Conservation (phyloP, 1,140 invertebrate species). For the Megathymus violae region DNA sequence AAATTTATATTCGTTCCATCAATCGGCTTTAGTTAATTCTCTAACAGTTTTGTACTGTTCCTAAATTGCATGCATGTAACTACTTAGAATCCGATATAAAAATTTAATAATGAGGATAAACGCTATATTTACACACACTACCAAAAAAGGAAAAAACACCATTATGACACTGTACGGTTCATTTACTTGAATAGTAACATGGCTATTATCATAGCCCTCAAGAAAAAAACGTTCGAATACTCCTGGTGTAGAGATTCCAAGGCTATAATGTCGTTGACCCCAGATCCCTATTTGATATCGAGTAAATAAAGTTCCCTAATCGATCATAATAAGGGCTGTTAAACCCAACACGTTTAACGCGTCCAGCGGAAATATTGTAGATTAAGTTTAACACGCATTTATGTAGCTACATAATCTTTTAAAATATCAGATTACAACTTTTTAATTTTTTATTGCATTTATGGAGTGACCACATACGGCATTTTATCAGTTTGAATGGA, state of each 20-base stretch:
- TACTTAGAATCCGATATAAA: neutral
- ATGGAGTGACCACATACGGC: too few relatives aligned
- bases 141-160: too few relatives aligned
- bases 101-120: neutral
- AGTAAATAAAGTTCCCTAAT: slow-evolving; percentile 41
- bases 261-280: slow-evolving; percentile 46
- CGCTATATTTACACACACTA: too few relatives aligned
- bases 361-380: slow-evolving; percentile 4
- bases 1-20: too few relatives aligned
- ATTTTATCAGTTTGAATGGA: too few relatives aligned
- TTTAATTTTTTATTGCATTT: too few relatives aligned
- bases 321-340: slow-evolving; percentile 29
- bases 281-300: slow-evolving; percentile 41
- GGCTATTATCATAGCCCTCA: slow-evolving; percentile 15
- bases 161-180: neutral
- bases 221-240: slow-evolving; percentile 24
- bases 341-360: slow-evolving; percentile 15
- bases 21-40: too few relatives aligned
- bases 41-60: too few relatives aligned
- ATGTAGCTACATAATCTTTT: too few relatives aligned
- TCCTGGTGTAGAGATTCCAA: slow-evolving; percentile 36
- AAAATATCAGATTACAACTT: too few relatives aligned
- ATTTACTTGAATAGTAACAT: neutral
- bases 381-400: neutral
- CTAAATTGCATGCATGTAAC: too few relatives aligned